Base-by-base conservation (phyloP, 2,888 invertebrate genomes). In the Tipula confusa region DNA sequence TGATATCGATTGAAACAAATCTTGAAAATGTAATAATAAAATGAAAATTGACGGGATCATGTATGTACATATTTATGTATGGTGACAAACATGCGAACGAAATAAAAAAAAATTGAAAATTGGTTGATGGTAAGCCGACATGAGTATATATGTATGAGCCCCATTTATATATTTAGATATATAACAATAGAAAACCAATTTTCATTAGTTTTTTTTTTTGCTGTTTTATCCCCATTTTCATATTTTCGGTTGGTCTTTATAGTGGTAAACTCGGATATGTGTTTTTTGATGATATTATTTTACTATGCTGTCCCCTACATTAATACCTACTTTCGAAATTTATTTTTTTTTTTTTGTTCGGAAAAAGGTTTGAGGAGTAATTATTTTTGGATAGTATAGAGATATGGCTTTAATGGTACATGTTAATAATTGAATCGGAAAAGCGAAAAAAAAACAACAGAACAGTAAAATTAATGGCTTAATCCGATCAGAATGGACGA, bases 151-250 rank as follows among this genome's bases (percentile, higher is more conserved):
- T 24, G 11, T 2, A 24, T 18, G 24, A n/a, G 33, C 24, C 9
- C 24, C 24, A 3, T n/a, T n/a, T 7, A 43, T 9, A 36, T n/a
- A 15, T 64, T 24, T 24, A 64, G 64, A 43, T 15, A 64, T n/a
- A n/a, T 64, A 64, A 64, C 64, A 64, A 64, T 64, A 64, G 64
- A 64, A 64, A 64, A 64, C 64, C 64, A 64, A 64, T 64, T 64
- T 64, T 64, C 64, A 64, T 64, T 64, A 64, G 24, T 9, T 43
- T 43, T 43, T 43, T n/a, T n/a, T n/a, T n/a, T n/a, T n/a, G n/a
- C 43, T 43, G 43, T 43, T 64, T 64, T 64, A 64, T 64, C 64
- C 64, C 64, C 64, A 64, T 64, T 64, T 64, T 64, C 24, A 64
- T 64, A 64, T 64, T 64, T 64, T 64, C 24, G 64, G 64, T 64